A percentile compares a stretch with the other conserved stretches of the same genome.
These are phyloP conservation scores for Hexactinellida sp. DNA, from an alignment of 37 sponge, comb jelly and placozoan species.

Conservation along the genomic window DNA sequence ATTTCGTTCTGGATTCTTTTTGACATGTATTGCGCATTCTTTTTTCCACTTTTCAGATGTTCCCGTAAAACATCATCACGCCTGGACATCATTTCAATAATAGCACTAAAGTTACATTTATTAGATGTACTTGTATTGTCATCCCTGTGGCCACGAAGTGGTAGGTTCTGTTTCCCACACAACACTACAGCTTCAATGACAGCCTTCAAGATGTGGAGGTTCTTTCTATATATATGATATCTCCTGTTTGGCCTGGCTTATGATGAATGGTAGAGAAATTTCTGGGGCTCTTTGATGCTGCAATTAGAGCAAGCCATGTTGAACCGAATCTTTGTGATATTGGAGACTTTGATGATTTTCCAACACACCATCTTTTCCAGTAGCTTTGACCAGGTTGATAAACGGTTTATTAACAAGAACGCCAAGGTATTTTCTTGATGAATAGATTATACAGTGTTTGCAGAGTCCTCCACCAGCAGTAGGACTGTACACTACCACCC, in stretches of 20 bases:
- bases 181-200: not conserved
- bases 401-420: not conserved
- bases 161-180: not conserved
- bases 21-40: not conserved
- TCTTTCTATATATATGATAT: not conserved
- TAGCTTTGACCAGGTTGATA: not conserved
- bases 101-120: not conserved
- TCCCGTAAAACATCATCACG: not conserved
- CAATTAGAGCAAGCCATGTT: not conserved
- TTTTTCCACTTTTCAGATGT: not conserved
- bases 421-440: not conserved
- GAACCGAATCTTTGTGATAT: not conserved
- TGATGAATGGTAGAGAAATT: not conserved
- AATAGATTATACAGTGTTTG: not conserved
- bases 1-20: not conserved
- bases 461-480: not conserved
- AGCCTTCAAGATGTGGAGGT: not conserved
- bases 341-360: not conserved
- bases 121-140: not conserved
- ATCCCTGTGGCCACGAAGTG: not conserved
- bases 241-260: not conserved
- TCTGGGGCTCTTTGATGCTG: not conserved
- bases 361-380: not conserved
- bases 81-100: conserved; percentile 1
- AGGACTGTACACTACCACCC: not conserved